phyloP scores from a whole-genome alignment of 2,888 invertebrate genomes.

The Seira musarum region DNA sequence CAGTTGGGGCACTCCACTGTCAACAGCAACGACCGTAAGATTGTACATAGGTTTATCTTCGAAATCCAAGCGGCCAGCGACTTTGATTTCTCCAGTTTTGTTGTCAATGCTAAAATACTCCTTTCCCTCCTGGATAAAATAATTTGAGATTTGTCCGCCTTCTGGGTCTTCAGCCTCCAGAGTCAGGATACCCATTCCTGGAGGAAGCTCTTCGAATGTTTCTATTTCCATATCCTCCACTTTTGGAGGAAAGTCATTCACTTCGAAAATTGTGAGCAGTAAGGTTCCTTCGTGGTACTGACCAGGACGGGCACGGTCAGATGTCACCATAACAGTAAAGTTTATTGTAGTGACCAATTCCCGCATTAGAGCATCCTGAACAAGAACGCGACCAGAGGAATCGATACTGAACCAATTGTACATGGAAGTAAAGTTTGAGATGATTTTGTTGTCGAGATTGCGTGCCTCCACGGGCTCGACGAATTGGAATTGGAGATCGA shows the following conservation, averaged over 20 bases:
- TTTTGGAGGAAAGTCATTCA: conserved; percentile 77
- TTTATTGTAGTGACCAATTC: conserved; percentile 83
- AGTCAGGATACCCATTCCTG: conserved; percentile 84
- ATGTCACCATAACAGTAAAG: conserved; percentile 85
- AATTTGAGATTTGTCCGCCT: conserved; percentile 87
- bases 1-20: conserved; percentile 89
- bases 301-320: conserved; percentile 79
- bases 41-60: conserved; percentile 83
- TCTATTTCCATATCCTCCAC: conserved; percentile 79
- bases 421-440: conserved; percentile 47
- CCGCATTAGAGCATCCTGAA: conserved; percentile 78
- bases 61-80: conserved; percentile 80
- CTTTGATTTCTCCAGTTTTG: conserved; percentile 82
- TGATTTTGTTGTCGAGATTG: conserved; percentile 65
- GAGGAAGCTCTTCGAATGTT: conserved; percentile 86
- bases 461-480: conserved; percentile 65
- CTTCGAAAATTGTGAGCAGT: conserved; percentile 77
- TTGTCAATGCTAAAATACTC: conserved; percentile 87
- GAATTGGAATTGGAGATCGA: conserved; percentile 61
- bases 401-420: conserved; percentile 66
- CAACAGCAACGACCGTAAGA: conserved; percentile 87
- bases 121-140: conserved; percentile 79
- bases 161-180: conserved; percentile 83
- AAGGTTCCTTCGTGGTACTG: conserved; percentile 75
- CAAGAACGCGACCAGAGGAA: conserved; percentile 77